Conservation (phyloP, 2,888 invertebrate genomes). For the Eustalomyia histrio region DNA sequence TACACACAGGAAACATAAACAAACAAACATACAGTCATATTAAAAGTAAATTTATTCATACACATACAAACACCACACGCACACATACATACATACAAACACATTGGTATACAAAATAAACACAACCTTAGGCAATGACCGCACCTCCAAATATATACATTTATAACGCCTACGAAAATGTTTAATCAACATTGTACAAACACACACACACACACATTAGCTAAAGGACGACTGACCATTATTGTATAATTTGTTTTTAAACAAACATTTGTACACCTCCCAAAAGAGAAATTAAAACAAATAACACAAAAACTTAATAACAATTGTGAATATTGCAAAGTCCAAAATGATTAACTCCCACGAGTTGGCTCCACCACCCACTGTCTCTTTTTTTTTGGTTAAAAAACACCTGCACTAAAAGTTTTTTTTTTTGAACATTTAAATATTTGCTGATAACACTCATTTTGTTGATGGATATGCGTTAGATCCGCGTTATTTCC, state of each 20-base stretch:
- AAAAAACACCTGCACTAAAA: conserved; percentile 28
- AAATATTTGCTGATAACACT: conserved; percentile 46
- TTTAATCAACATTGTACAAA: conserved; percentile 30
- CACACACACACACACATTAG: conserved; percentile 15
- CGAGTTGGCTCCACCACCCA: neutral
- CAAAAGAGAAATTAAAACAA: conserved; percentile 18
- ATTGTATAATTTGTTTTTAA: conserved; percentile 62
- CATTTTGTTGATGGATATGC: conserved; percentile 18
- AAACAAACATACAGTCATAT: conserved; percentile 68
- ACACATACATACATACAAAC: neutral
- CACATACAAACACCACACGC: neutral
- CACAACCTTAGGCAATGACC: conserved; percentile 62
- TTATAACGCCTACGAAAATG: conserved; percentile 60
- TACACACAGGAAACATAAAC: conserved; percentile 63
- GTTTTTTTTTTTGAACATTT: conserved; percentile 31
- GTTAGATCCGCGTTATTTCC: neutral
- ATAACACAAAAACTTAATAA: conserved; percentile 40
- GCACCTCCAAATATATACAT: conserved; percentile 57
- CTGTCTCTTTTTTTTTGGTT: neutral
- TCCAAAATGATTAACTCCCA: neutral
- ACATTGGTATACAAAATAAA: conserved; percentile 41
- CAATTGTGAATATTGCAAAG: neutral
- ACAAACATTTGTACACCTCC: conserved; percentile 58
- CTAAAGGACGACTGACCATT: conserved; percentile 46
- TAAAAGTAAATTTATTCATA: conserved; percentile 41